These are phyloP conservation scores for Amphipoea lucens DNA, from an alignment of 2,888 invertebrate genomes.

Conservation along the genomic window DNA sequence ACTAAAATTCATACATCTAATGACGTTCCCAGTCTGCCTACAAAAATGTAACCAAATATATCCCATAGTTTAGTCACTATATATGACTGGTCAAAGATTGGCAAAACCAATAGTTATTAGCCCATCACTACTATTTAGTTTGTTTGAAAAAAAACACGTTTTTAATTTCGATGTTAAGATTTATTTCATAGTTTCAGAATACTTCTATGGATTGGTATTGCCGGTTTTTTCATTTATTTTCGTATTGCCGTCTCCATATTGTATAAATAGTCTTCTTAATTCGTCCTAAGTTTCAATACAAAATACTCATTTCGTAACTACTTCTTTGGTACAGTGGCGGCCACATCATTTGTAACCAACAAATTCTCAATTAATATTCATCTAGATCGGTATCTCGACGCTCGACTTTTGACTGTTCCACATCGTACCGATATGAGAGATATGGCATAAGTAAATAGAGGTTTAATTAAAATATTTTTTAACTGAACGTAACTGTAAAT, in stretches of 20 bases:
- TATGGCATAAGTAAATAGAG: slow-evolving; percentile 65
- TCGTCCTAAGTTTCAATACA: slow-evolving; percentile 37
- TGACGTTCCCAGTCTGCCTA: neutral
- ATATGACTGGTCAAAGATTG: neutral
- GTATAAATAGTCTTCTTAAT: slow-evolving; percentile 18
- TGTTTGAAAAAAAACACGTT: neutral
- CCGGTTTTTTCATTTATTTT: too few relatives aligned
- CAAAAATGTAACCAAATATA: neutral
- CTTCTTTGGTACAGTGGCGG: slow-evolving; percentile 60
- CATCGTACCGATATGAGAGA: slow-evolving; percentile 60
- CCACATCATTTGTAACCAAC: slow-evolving; percentile 67
- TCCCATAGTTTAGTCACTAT: too few relatives aligned
- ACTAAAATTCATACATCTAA: neutral
- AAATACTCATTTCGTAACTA: slow-evolving; percentile 52
- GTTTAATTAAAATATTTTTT: slow-evolving; percentile 68
- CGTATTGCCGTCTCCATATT: too few relatives aligned
- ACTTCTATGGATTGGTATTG: neutral
- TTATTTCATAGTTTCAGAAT: neutral
- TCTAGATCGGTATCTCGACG: slow-evolving; percentile 68
- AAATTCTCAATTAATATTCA: slow-evolving; percentile 71
- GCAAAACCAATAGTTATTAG: neutral
- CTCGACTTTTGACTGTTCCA: slow-evolving; percentile 69
- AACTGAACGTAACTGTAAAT: slow-evolving; percentile 59
- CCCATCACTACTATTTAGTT: neutral
- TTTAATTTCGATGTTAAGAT: neutral